Evolutionary conservation across 2,888 invertebrate species (phyloP).

Genomic region (Balanococcus diminutus): DNA sequence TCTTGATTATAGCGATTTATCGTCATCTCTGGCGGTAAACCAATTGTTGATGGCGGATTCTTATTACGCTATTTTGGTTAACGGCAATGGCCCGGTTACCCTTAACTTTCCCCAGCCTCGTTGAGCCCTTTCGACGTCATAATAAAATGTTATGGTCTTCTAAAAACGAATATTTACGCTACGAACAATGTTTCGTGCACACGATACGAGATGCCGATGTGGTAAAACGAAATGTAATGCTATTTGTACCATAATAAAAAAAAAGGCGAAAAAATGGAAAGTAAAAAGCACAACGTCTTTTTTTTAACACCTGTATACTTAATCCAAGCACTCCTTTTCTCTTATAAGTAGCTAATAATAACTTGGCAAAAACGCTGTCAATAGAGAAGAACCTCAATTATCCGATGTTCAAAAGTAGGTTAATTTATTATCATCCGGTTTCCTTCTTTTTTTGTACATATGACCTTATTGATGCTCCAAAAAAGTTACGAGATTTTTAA

Average conservation of each 20-base stretch:
- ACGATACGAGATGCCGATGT: too few species aligned
- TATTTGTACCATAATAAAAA: background rate
- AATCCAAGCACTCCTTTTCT: background rate
- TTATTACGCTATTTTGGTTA: slow-evolving; percentile 35
- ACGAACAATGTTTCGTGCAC: background rate
- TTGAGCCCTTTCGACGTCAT: background rate
- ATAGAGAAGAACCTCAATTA: too few species aligned
- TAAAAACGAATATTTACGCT: slow-evolving; percentile 13
- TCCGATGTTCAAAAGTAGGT: too few species aligned
- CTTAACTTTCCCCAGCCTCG: background rate
- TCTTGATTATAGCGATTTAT: slow-evolving; percentile 52
- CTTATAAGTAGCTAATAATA: background rate
- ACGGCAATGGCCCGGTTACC: too few species aligned
- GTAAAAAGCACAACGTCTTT: background rate
- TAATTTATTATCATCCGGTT: too few species aligned
- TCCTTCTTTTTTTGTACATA: too few species aligned
- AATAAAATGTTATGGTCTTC: slow-evolving; percentile 33
- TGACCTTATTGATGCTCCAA: too few species aligned
- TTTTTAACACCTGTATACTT: background rate
- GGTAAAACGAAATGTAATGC: background rate
- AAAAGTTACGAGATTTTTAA: too few species aligned
- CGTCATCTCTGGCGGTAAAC: slow-evolving; percentile 12
- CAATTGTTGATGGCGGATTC: slow-evolving; percentile 47
- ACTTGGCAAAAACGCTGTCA: background rate
- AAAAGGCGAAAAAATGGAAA: too few species aligned